These are phyloP conservation scores for Thalassarche chlororhynchos DNA, from an alignment of 2,113 vertebrate genomes.

Conservation along the genomic window DNA sequence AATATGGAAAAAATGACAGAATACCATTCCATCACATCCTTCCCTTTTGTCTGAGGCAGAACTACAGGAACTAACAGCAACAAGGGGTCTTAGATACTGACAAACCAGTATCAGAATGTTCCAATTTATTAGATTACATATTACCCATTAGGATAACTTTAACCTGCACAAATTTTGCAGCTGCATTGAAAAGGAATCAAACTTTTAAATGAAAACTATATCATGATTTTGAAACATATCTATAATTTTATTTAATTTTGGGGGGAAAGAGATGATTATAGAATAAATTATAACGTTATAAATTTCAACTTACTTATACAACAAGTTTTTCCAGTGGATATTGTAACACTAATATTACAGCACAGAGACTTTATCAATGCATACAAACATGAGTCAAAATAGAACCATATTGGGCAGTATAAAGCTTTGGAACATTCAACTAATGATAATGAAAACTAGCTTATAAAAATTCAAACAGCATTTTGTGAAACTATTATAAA, in stretches of 20 bases:
- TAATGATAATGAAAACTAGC: conserved; percentile 65
- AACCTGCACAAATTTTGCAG: background rate
- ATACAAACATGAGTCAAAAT: conserved; percentile 65
- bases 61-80: conserved; percentile 25
- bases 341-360: conserved; percentile 62
- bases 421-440: conserved; percentile 66
- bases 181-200: background rate
- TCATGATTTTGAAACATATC: conserved; percentile 42
- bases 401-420: conserved; percentile 64
- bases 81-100: conserved; percentile 40
- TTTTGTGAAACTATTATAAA: conserved; percentile 68
- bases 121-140: conserved; percentile 27
- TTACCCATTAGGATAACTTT: conserved; percentile 16
- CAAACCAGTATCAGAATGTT: conserved; percentile 20
- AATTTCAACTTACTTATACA: conserved; percentile 47
- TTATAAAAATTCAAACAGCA: conserved; percentile 71
- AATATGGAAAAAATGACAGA: conserved; percentile 36
- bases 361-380: conserved; percentile 51
- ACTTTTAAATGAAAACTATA: conserved; percentile 37
- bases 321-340: conserved; percentile 47
- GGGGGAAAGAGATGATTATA: conserved; percentile 28
- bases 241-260: conserved; percentile 40
- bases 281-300: conserved; percentile 40
- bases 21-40: conserved; percentile 39
- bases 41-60: conserved; percentile 47